phyloP scores from a whole-genome alignment of 2,113 vertebrate species.

The Oncorhynchus tshawytscha region DNA sequence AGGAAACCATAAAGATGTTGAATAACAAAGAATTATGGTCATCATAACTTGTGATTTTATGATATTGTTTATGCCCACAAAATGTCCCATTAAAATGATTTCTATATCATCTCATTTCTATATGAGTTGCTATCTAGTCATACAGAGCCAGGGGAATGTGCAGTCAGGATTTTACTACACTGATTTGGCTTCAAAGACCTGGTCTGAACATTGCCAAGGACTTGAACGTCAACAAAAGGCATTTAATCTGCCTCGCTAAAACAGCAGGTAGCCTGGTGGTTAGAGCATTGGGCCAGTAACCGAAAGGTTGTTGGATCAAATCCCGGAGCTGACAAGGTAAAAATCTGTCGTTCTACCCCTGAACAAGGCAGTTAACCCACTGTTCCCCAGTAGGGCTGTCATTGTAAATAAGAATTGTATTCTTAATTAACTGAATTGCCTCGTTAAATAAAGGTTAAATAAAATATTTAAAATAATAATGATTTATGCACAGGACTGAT shows the following conservation, averaged over 20 bases:
- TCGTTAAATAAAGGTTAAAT: no score
- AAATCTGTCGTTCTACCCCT: no score
- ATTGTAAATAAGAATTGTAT: no score
- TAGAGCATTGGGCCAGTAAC: no score
- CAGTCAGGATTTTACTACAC: conserved; percentile 17
- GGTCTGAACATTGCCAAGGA: conserved; percentile 5
- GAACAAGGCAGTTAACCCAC: no score
- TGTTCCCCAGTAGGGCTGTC: no score
- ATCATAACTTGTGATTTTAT: conserved; percentile 48
- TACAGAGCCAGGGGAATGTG: conserved; percentile 29
- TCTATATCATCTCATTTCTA: conserved; percentile 27
- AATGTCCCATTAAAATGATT: conserved; percentile 45
- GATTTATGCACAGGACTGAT: conserved; percentile 1
- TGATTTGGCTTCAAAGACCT: conserved; percentile 24
- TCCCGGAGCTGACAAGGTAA: no score
- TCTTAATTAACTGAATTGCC: no score
- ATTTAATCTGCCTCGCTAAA: conserved; percentile 4
- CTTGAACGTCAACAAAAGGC: background rate
- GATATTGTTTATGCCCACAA: conserved; percentile 54
- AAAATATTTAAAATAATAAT: background rate
- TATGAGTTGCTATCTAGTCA: conserved; percentile 45
- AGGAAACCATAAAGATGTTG: conserved; percentile 42
- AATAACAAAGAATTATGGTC: conserved; percentile 48
- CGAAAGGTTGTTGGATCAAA: no score
- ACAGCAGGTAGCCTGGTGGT: no score